Base-by-base conservation (phyloP, 2,113 vertebrate species). In the Pavo muticus region DNA sequence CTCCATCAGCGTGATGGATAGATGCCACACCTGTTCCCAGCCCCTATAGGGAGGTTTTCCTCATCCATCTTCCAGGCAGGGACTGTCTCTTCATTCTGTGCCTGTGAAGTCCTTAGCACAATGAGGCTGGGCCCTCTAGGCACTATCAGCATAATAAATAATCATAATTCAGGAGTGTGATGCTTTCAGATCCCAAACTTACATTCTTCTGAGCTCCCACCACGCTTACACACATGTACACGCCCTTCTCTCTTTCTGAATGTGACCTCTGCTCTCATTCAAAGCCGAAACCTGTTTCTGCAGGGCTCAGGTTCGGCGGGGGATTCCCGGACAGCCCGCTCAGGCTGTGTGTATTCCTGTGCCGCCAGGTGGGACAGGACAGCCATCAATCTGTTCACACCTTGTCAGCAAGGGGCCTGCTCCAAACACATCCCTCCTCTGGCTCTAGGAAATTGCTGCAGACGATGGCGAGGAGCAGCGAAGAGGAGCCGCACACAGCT, bases 361-460 rank as follows among this genome's bases (percentile, higher is more conserved):
- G 59, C 65, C 82, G 76, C 76, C 91, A 94, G 91, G 93, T 94
- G 93, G 94, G 85, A 86, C 42, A 69, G 91, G 79, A 65, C 1
- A 9, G 83, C 80, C 70, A 63, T 97, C 5, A 97, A 97, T 95
- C 94, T 94, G 94, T 94, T 95, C 93, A 92, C 90, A 94, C 93
- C 80, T 95, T 95, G 95, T 96, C 94, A 93, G 17, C 72, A 35
- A 78, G 76, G 57, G 67, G 76, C 86, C 86, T 59, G 79, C 78
- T 44, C 47, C 42, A 67, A 88, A 21, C 80, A 84, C 83, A 75
- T n/a, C 86, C 57, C 93, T 90, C 59, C 37, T 76, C 3, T 4
- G 52, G 94, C 95, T 94, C 59, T 30, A 37, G 92, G 88, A 88
- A 95, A 93, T 90, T 10, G 79, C 72, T 67, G 19, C 24, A 25